Evolutionary conservation across 2,113 vertebrate genomes (phyloP), one percentile per base, ranked within the genome.

Genomic region (Clarias macrocephalus): DNA sequence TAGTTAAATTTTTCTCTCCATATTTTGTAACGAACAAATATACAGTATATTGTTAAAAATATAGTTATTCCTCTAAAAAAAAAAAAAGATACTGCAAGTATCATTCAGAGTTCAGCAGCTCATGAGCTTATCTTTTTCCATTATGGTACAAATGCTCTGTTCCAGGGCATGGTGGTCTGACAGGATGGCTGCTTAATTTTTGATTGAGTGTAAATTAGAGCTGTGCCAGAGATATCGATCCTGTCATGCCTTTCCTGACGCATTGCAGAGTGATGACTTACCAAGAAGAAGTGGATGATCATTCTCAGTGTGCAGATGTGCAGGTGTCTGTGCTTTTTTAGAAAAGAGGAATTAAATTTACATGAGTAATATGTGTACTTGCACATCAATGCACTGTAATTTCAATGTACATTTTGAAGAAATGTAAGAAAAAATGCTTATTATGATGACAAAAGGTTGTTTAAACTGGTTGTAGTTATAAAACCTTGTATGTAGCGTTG

Each of bases 141-240:
- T 81, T 81, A 62, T 25, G 79, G 57, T 25, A 62, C 33, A 59
- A 84, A 72, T 59, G 82, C 10, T 25, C 8, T 80, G 28, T 56
- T 77, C 60, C 18, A 7, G 68, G 80, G 15, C 65, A 56, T 11
- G n/a, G 66, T 73, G 37, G 68, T 82, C 86, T 86, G 80, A 60
- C 42, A 52, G 77, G 90, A 90, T 90, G 91, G 72, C 93, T 92
- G 92, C 91, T 93, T 92, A 93, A 94, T 93, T 92, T 94, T 93
- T 93, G 93, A 93, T 92, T 91, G 93, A 90, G 92, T 92, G 91
- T 92, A 91, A 93, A 93, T 93, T 91, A 93, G 90, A 94, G 90
- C 89, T 92, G 89, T 89, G 93, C 92, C 91, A 91, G 90, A 91
- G 90, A 87, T 94, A 96, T 95, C 93, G 95, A 96, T 96, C 93